Conservation (phyloP, 1,140 invertebrate genomes). For the Triops cancriformis region DNA sequence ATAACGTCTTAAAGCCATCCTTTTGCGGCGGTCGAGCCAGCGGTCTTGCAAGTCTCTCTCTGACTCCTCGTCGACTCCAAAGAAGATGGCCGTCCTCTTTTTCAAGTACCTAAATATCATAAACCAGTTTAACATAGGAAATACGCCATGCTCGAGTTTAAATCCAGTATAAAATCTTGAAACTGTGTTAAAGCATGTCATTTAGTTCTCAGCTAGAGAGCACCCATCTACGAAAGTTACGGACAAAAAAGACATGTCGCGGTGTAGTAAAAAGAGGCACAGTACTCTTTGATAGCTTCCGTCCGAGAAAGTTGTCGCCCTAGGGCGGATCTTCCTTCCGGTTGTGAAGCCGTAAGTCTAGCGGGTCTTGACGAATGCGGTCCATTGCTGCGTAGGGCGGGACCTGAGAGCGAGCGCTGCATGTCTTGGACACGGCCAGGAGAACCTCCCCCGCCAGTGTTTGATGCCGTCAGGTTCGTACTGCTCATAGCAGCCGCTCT, state of each 20-base stretch:
- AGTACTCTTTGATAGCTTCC: constrained; percentile 27
- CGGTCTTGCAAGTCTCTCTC: constrained; percentile 57
- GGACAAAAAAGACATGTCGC: neutral
- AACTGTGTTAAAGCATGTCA: neutral
- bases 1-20: constrained; percentile 50
- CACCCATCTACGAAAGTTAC: neutral
- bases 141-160: too few relatives aligned
- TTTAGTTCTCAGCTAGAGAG: neutral
- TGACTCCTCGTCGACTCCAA: constrained; percentile 63
- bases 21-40: constrained; percentile 63
- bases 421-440: neutral
- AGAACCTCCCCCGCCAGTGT: neutral
- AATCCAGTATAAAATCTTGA: too few relatives aligned
- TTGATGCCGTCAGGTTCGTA: neutral
- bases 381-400: neutral
- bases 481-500: neutral
- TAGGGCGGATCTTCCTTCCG: constrained; percentile 3
- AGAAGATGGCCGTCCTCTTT: constrained; percentile 65
- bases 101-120: constrained; percentile 50
- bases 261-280: neutral
- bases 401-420: neutral
- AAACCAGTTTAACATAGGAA: neutral
- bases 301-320: constrained; percentile 16
- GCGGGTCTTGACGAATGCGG: neutral
- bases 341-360: neutral